Conservation (phyloP, 1,140 invertebrate genomes). For the Drosophila tani region DNA sequence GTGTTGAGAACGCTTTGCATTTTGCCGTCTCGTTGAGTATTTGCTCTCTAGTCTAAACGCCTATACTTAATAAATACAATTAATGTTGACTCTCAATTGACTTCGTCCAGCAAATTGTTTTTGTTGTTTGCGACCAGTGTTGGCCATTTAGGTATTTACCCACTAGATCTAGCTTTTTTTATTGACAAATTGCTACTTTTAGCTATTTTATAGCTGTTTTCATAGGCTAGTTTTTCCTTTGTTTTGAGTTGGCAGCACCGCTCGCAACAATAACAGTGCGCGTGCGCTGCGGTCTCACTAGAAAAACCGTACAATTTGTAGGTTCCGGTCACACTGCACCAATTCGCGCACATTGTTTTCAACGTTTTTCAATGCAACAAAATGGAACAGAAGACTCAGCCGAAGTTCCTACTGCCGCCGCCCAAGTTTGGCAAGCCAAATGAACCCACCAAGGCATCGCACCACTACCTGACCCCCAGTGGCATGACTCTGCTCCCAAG, state of each 20-base stretch:
- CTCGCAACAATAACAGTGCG: too few relatives aligned
- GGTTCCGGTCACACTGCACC: conserved; percentile 2
- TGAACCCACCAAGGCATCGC: conserved; percentile 17
- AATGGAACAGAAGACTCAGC: conserved; percentile 52
- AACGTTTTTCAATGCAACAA: conserved; percentile 9
- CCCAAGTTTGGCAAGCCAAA: conserved; percentile 70
- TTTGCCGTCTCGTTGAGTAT: conserved; percentile 83
- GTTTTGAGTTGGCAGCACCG: too few relatives aligned
- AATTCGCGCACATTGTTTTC: conserved; percentile 53
- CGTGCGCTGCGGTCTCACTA: too few relatives aligned
- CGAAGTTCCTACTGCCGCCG: conserved; percentile 69
- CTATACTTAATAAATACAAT: conserved; percentile 40
- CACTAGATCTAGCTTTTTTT: too few relatives aligned
- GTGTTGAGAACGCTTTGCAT: conserved; percentile 99
- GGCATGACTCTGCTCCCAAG: conserved; percentile 78
- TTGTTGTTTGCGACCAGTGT: conserved; percentile 19
- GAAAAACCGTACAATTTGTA: background rate
- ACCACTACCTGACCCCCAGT: conserved; percentile 75
- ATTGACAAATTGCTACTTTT: too few relatives aligned
- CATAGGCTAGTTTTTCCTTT: too few relatives aligned
- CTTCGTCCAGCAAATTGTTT: conserved; percentile 35
- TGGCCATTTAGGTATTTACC: too few relatives aligned
- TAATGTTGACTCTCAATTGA: conserved; percentile 32
- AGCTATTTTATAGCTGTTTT: too few relatives aligned
- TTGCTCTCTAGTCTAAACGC: conserved; percentile 42